phyloP scores from a whole-genome alignment of 2,888 invertebrate genomes.

The Ypsolopha scabrella region DNA sequence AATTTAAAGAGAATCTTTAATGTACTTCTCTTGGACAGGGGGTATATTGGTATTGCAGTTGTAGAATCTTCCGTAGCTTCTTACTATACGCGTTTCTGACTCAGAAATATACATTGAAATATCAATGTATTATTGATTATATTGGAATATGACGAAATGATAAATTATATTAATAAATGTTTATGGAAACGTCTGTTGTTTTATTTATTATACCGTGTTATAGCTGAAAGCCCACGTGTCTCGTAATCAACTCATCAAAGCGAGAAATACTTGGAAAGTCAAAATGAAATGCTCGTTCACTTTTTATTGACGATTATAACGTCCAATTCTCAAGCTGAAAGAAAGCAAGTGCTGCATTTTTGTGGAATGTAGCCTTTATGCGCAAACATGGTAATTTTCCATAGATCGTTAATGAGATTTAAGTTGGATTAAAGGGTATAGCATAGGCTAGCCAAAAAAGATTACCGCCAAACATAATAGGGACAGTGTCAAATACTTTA shows the following conservation, averaged over 20 bases:
- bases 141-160: slow-evolving; percentile 62
- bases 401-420: too few relatives aligned
- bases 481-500: too few relatives aligned
- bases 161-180: slow-evolving; percentile 69
- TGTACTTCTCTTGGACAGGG: slow-evolving; percentile 52
- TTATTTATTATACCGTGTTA: slow-evolving; percentile 7
- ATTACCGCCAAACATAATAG: too few relatives aligned
- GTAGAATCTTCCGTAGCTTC: slow-evolving; percentile 62
- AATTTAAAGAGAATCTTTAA: slow-evolving; percentile 49
- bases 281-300: neutral
- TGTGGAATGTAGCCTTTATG: too few relatives aligned
- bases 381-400: too few relatives aligned
- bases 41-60: slow-evolving; percentile 55
- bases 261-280: neutral
- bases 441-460: too few relatives aligned
- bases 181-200: slow-evolving; percentile 45
- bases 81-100: slow-evolving; percentile 47
- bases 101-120: slow-evolving; percentile 46
- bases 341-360: too few relatives aligned
- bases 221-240: neutral
- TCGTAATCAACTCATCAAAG: neutral
- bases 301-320: too few relatives aligned
- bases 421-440: too few relatives aligned
- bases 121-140: slow-evolving; percentile 51
- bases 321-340: too few relatives aligned